These are phyloP conservation scores for Bettongia penicillata DNA, from an alignment of 2,113 vertebrate genomes.

Conservation along the genomic window DNA sequence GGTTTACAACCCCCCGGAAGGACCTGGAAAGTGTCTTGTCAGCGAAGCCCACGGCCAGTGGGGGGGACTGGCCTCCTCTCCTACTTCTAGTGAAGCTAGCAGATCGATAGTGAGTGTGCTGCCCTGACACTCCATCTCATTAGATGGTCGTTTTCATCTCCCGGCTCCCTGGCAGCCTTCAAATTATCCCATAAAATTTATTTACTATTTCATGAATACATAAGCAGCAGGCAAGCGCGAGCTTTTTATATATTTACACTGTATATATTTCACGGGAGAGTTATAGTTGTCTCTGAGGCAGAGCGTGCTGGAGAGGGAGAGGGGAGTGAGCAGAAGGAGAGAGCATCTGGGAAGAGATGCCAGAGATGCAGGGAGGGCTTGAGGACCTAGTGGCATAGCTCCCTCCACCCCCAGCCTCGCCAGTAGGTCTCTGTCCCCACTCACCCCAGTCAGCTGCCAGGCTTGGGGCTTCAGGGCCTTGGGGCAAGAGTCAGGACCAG, in stretches of 20 bases:
- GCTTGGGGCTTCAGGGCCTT: not conserved
- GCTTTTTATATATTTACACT: conserved; percentile 92
- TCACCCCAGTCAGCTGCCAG: not conserved
- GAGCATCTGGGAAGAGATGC: conserved; percentile 68
- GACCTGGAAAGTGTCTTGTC: not conserved
- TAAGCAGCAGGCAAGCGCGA: conserved; percentile 89
- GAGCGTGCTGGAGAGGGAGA: conserved; percentile 79
- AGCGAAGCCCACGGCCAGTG: conserved; percentile 44
- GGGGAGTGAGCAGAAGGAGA: conserved; percentile 71
- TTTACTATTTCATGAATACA: conserved; percentile 93
- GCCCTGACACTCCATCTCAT: conserved; percentile 84
- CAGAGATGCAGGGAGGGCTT: not conserved
- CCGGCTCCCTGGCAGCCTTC: conserved; percentile 89
- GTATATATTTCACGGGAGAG: conserved; percentile 90
- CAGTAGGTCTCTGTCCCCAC: not conserved
- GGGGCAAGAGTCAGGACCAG: not conserved
- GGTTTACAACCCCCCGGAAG: conserved; percentile 49
- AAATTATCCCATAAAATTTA: conserved; percentile 92
- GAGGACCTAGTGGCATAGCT: not conserved
- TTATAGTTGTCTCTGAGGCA: conserved; percentile 87
- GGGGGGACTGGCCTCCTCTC: conserved; percentile 48
- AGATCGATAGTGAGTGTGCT: conserved; percentile 85
- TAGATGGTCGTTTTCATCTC: conserved; percentile 87
- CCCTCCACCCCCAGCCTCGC: not conserved
- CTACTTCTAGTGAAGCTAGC: conserved; percentile 73